These are phyloP conservation scores for Hippocampus mohnikei DNA, from an alignment of 2,113 vertebrate species.

Conservation along the genomic window DNA sequence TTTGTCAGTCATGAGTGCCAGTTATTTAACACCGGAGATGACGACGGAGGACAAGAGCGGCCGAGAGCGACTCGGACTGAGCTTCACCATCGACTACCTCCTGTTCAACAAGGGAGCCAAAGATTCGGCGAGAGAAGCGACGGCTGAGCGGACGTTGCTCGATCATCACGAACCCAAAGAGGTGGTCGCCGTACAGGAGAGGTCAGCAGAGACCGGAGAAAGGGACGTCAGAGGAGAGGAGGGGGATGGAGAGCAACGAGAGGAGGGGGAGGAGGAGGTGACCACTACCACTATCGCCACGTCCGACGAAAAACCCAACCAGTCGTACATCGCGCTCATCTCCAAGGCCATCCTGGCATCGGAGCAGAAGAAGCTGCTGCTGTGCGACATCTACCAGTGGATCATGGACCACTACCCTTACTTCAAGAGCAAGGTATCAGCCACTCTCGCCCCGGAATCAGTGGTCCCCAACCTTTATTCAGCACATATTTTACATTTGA, in stretches of 20 bases:
- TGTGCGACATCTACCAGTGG: constrained; percentile 86
- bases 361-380: constrained; percentile 77
- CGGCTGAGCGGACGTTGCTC: constrained; percentile 30
- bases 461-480: not conserved
- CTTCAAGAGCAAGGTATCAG: constrained; percentile 81
- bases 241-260: constrained; percentile 30
- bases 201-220: constrained; percentile 12
- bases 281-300: constrained; percentile 38
- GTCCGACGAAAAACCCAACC: constrained; percentile 71
- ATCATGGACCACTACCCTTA: constrained; percentile 83
- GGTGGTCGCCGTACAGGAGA: constrained; percentile 32
- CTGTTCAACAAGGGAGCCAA: constrained; percentile 67
- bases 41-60: constrained; percentile 53
- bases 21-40: constrained; percentile 40
- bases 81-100: constrained; percentile 79
- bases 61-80: constrained; percentile 54
- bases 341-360: constrained; percentile 81
- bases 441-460: not conserved
- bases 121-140: constrained; percentile 30
- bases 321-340: constrained; percentile 82
- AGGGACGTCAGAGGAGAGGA: constrained; percentile 39
- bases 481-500: not conserved
- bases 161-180: constrained; percentile 34
- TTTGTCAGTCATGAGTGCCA: constrained; percentile 40
- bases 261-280: constrained; percentile 46